Conservation (phyloP, 1,140 invertebrate species). For the Caenorhabditis inopinata region DNA sequence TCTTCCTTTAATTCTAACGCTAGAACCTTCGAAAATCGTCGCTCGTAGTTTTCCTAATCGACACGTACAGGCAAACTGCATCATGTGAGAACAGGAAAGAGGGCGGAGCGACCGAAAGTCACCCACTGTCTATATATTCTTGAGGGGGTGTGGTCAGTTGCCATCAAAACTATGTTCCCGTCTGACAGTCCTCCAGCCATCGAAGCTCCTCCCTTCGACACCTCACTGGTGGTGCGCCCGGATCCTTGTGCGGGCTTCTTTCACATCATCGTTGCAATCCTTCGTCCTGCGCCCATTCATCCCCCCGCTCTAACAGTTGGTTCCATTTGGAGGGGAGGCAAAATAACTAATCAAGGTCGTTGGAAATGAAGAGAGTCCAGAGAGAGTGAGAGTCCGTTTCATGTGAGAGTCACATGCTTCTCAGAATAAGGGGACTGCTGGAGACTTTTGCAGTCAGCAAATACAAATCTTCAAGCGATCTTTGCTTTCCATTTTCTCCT, state of each 20-base stretch:
- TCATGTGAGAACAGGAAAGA: not conserved
- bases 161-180: too few relatives aligned
- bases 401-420: conserved; percentile 8
- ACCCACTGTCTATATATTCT: not conserved
- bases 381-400: not conserved
- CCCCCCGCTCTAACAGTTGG: not conserved
- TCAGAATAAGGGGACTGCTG: not conserved
- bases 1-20: not conserved
- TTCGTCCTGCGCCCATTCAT: not conserved
- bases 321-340: not conserved
- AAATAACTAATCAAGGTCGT: not conserved
- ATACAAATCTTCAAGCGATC: not conserved
- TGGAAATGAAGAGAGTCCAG: not conserved
- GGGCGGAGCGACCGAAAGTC: conserved; percentile 1
- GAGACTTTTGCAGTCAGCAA: too few relatives aligned
- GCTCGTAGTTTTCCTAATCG: not conserved
- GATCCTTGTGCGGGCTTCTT: too few relatives aligned
- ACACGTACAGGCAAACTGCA: conserved; percentile 24
- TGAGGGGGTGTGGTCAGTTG: not conserved
- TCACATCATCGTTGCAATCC: too few relatives aligned
- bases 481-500: not conserved
- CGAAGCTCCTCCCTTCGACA: too few relatives aligned
- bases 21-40: conserved; percentile 17
- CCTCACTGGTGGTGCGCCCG: too few relatives aligned
- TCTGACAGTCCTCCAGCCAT: too few relatives aligned